Conservation (phyloP, 1,140 invertebrate genomes). For the Meloidogyne chitwoodi region DNA sequence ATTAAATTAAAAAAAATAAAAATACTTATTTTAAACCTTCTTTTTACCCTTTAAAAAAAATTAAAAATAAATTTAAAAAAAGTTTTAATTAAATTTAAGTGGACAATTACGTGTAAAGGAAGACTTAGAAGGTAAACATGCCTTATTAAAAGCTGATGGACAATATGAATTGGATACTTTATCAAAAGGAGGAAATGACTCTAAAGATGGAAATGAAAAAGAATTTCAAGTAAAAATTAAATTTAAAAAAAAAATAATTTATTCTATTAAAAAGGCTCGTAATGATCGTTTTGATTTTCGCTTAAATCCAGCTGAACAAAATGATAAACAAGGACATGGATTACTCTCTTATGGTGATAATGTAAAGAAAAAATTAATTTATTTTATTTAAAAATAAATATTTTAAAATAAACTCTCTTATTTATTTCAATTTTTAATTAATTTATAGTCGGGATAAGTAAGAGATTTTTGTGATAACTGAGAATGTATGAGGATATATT, state of each 20-base stretch:
- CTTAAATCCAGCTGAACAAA: slow-evolving; percentile 48
- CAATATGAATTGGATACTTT: slow-evolving; percentile 59
- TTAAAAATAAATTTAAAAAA: too few relatives aligned
- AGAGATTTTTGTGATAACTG: too few relatives aligned
- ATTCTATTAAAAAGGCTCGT: slow-evolving; percentile 34
- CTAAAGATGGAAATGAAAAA: slow-evolving; percentile 46
- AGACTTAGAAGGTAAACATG: slow-evolving; percentile 47
- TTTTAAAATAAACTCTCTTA: too few relatives aligned
- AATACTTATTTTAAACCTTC: too few relatives aligned
- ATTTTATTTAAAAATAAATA: not conserved
- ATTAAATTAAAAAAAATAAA: too few relatives aligned
- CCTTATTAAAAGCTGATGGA: slow-evolving; percentile 56
- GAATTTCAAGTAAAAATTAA: slow-evolving; percentile 35
- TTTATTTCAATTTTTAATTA: too few relatives aligned
- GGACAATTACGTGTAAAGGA: slow-evolving; percentile 49
- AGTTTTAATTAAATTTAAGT: slow-evolving; percentile 39
- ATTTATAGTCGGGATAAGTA: too few relatives aligned
- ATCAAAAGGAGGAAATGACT: slow-evolving; percentile 36
- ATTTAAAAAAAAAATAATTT: too few relatives aligned
- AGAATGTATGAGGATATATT: too few relatives aligned
- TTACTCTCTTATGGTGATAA: slow-evolving; percentile 47
- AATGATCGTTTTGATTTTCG: slow-evolving; percentile 58
- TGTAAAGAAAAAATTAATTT: slow-evolving; percentile 10
- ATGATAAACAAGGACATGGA: slow-evolving; percentile 49
- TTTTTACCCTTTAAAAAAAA: too few relatives aligned